Base-by-base conservation (phyloP, 2,113 vertebrate species). In the Prunella fulvescens region DNA sequence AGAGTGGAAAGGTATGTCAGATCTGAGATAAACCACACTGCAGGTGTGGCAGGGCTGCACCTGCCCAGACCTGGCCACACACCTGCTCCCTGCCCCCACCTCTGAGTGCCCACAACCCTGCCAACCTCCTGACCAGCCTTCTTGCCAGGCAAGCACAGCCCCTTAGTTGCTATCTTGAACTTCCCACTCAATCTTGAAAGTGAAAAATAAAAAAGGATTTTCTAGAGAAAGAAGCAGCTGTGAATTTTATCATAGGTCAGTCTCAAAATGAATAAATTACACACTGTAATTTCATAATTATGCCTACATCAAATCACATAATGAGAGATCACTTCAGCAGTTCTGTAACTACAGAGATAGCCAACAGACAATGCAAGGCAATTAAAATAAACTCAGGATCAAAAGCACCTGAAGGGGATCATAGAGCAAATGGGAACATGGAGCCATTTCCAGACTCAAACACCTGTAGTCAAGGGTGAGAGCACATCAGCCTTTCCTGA, bases 261-360 rank as follows among this genome's bases (percentile, higher is more conserved):
- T 71, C 18, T 88, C 47, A 92, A 86, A 83, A 90, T 93, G 76
- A 97, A 95, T 88, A 94, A 86, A 97, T 94, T 93, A 65, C 39
- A 97, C n/a, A n/a, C 16, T 65, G 8, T 62, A 91, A 92, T 53
- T 90, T 92, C 54, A 78, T 66, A 80, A 92, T 95, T 97, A 87
- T 39, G 85, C 33, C 85, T 87, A 74, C 12, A 76, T 72, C 81
- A 90, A 90, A 91, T 33, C 14, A 13, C n/a, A 71, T 89, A 91
- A 91, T 69, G n/a, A 92, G 91, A 92, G 26, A 76, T 80, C 70
- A 86, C 64, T 94, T 88, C 58, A 50, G 48, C 28, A 50, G 77
- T 60, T 81, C 29, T 14, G 45, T 82, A 95, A 92, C 83, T 61
- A 37, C 83, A 91, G 88, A 95, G 37, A 88, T 48, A 90, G 71